Base-by-base conservation (phyloP, 1,140 invertebrate genomes). In the Drosophila sucinea region DNA sequence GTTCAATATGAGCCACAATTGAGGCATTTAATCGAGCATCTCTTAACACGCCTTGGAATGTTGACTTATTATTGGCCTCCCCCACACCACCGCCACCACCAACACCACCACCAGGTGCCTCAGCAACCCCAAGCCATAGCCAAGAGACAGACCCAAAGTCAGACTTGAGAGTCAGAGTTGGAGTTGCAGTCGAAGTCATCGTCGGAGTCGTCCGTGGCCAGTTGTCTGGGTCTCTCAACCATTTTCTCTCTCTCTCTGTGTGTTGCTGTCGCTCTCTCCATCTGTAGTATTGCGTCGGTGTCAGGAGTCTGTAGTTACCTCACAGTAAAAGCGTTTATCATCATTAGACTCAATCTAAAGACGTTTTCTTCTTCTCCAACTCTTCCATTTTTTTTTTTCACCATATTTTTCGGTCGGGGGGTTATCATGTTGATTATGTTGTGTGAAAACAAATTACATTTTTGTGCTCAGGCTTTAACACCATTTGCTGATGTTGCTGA, bases 271-370 rank as follows among this genome's bases (percentile, higher is more conserved):
- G 60, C 30, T 57, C 54, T 25, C 41, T 60, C 67, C 29, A 68
- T 69, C 72, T 71, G 30, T 64, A 35, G 58, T n/a, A 32, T 64
- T 69, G 80, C 81, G 84, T 89, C 84, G 84, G 84, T 89, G 84
- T 84, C 80, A 89, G 83, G 75, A 89, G 84, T 89, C 84, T 89
- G 77, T 89, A 89, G 84, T 89, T 89, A 89, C 85, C 85, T 90
- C 85, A 89, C 84, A 89, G 85, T 89, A 90, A 91, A 90, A 91
- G 83, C 90, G 90, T 91, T 90, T 90, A 90, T 90, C 90, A 91
- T 91, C 90, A 91, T 91, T 91, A 91, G 90, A 91, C 90, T 90
- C 90, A 91, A 91, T 91, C 90, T 91, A 91, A 91, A 91, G 90
- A 91, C 83, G 86, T 90, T 91, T 91, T 80, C 68, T 58, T 58